Evolutionary conservation across 2,888 invertebrate genomes (phyloP).

Genomic region (Tridacna crocea): DNA sequence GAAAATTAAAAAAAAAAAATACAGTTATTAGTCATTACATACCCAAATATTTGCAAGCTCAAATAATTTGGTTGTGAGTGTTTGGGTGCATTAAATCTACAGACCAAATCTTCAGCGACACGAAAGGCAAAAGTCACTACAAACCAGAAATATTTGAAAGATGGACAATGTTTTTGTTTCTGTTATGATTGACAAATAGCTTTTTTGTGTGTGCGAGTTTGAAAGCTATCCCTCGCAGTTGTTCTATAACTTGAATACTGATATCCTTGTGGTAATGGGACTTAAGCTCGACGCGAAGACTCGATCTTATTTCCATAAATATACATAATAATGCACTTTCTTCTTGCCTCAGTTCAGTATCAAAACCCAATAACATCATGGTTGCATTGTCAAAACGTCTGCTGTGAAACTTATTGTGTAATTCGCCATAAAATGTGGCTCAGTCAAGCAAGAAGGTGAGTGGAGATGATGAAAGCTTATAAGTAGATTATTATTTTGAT

Average conservation of each 20-base stretch:
- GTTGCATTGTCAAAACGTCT: slow-evolving; percentile 17
- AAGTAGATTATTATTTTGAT: not conserved
- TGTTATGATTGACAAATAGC: too few relatives aligned
- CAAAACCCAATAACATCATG: slow-evolving; percentile 24
- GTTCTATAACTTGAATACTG: not conserved
- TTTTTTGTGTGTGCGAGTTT: too few relatives aligned
- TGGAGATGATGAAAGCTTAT: slow-evolving; percentile 18
- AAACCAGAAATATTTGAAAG: too few relatives aligned
- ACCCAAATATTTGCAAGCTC: too few relatives aligned
- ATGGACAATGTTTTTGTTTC: too few relatives aligned
- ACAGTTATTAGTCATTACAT: too few relatives aligned
- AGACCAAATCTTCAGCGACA: too few relatives aligned
- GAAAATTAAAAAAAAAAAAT: too few relatives aligned
- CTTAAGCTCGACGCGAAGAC: too few relatives aligned
- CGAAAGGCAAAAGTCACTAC: too few relatives aligned
- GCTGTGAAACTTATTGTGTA: slow-evolving; percentile 17
- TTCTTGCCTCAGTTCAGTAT: slow-evolving; percentile 15
- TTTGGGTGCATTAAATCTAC: too few relatives aligned
- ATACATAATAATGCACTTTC: slow-evolving; percentile 31
- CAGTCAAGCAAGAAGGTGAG: slow-evolving; percentile 5
- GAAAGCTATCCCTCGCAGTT: not conserved
- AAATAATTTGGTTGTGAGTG: too few relatives aligned
- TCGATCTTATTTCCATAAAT: slow-evolving; percentile 24
- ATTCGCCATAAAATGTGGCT: slow-evolving; percentile 3
- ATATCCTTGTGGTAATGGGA: not conserved